Conservation (phyloP, 2,113 vertebrate genomes). For the Ancistrus triradiatus region DNA sequence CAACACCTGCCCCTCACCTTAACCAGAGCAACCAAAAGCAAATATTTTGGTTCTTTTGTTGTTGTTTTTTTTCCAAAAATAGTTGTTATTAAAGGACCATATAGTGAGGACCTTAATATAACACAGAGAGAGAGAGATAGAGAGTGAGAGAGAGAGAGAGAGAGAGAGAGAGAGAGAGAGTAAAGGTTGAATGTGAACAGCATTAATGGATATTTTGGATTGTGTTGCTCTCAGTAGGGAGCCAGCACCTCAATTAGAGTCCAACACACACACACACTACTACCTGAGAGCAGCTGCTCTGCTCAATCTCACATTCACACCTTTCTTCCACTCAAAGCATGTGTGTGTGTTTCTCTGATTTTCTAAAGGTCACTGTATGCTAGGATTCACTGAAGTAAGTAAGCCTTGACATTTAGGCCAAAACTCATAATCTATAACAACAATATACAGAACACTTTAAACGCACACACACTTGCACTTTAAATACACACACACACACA, state of each 20-base stretch:
- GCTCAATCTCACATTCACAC: neutral
- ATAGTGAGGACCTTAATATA: too few relatives aligned
- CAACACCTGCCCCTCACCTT: too few relatives aligned
- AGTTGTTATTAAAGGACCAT: too few relatives aligned
- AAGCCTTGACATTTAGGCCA: slow-evolving; percentile 31
- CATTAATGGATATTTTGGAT: slow-evolving; percentile 23
- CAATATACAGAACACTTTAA: neutral
- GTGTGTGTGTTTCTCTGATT: slow-evolving; percentile 10
- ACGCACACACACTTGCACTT: neutral
- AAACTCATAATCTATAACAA: slow-evolving; percentile 14
- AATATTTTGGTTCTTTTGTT: too few relatives aligned
- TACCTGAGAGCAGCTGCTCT: neutral
- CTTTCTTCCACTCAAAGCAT: neutral
- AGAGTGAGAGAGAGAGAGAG: too few relatives aligned
- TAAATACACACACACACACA: too few relatives aligned
- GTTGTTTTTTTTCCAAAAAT: too few relatives aligned
- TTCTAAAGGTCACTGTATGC: slow-evolving; percentile 32
- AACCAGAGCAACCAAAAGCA: too few relatives aligned
- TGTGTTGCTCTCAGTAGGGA: slow-evolving; percentile 10
- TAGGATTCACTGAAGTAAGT: slow-evolving; percentile 12
- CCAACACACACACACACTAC: slow-evolving; percentile 3
- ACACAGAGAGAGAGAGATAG: too few relatives aligned
- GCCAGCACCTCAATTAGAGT: slow-evolving; percentile 23
- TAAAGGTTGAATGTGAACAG: neutral
- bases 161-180: too few relatives aligned